These are phyloP conservation scores for Acanthis flammea DNA, from an alignment of 2,797 vertebrate genomes.

Conservation along the genomic window DNA sequence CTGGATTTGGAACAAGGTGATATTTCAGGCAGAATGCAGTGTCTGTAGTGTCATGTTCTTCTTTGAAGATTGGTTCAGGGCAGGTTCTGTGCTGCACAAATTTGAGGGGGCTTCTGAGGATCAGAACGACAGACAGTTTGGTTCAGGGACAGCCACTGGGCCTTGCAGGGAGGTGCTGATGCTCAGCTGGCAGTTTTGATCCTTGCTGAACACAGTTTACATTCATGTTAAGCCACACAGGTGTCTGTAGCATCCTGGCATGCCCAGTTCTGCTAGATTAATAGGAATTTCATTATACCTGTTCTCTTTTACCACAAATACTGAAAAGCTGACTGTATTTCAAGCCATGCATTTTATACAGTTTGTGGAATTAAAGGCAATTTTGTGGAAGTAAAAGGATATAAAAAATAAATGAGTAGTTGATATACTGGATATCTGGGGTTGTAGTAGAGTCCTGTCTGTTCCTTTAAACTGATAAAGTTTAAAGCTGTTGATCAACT, in stretches of 20 bases:
- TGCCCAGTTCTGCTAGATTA: background rate
- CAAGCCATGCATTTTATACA: background rate
- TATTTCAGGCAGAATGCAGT: background rate
- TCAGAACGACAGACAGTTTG: background rate
- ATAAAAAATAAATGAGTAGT: background rate
- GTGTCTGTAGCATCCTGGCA: background rate
- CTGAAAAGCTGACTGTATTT: background rate
- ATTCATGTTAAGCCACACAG: accelerated
- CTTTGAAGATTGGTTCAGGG: background rate
- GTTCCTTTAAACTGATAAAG: background rate
- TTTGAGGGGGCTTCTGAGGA: background rate
- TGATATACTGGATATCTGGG: background rate
- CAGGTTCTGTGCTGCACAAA: background rate
- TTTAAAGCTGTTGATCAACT: background rate
- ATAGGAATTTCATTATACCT: background rate
- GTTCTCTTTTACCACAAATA: background rate
- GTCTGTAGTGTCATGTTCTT: background rate
- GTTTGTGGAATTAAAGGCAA: background rate
- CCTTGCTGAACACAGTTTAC: background rate
- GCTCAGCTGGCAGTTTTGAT: background rate
- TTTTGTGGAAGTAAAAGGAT: background rate
- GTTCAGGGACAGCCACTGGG: background rate
- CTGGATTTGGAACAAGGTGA: background rate
- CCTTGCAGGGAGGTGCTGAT: background rate
- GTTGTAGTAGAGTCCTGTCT: background rate